Evolutionary conservation across 2,797 vertebrate species (phyloP), one percentile per base, ranked within the genome.

Genomic region (Lerista edwardsae): DNA sequence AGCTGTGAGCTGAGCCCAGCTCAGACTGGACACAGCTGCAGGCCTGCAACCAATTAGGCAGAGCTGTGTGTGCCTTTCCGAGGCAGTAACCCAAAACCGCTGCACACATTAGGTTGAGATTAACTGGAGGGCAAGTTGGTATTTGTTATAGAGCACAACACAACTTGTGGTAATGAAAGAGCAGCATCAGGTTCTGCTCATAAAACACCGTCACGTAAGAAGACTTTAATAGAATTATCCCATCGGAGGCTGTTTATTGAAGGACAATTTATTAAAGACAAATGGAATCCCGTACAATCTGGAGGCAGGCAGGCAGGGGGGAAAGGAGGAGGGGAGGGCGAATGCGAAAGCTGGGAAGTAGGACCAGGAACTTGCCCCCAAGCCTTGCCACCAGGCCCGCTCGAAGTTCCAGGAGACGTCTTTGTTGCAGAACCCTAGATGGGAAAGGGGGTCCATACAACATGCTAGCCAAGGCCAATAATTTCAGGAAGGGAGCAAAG

Each of bases 191-290:
- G 93, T 91, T 93, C 84, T 41, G 78, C 76, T 94, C 84, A 91
- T 1, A 79, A 23, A 29, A 29, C 51, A 15, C 67, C 69, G 3
- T 79, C 77, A 68, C 31, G 44, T 51, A 34, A 34, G 23, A 79
- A 68, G n/a, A 14, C 64, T 61, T 55, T 51, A 68, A 79, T 79
- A 68, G 91, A 87, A 88, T 90, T 88, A 91, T 88, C 91, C 91
- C 89, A 72, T 1, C 84, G 88, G 90, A 92, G 90, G 78, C 59
- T n/a, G 68, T 84, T 93, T 76, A 86, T 85, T 84, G 76, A 75
- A 88, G 75, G 86, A 71, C 89, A 84, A 89, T 89, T 93, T 94
- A 93, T 93, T 91, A 87, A 93, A 93, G 92, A 91, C 92, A 91
- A 94, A 88, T 91, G 92, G 80, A 89, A 85, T 92, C 86, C 84